A percentile compares a stretch with the other conserved stretches of the same genome.
Conservation (phyloP, 2,113 vertebrate genomes). For the Corynorhinus townsendii region DNA sequence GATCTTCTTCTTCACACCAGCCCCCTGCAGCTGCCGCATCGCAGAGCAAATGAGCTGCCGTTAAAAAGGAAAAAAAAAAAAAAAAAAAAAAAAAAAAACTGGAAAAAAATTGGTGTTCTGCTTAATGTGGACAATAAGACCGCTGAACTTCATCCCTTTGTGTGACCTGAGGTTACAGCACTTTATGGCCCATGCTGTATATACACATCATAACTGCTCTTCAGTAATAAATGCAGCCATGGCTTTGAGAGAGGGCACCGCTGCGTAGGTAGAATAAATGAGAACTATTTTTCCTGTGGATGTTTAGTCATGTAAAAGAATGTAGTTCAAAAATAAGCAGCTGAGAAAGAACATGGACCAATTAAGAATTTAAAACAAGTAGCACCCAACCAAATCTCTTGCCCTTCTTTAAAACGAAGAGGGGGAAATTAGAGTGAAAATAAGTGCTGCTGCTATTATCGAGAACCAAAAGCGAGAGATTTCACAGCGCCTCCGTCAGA, state of each 20-base stretch:
- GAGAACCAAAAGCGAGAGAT: constrained; percentile 72
- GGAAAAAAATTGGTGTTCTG: constrained; percentile 35
- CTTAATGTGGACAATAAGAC: constrained; percentile 25
- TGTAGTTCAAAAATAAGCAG: constrained; percentile 60
- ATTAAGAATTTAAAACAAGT: constrained; percentile 68
- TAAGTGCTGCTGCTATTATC: constrained; percentile 66
- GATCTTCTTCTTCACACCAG: constrained; percentile 42
- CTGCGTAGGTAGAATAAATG: constrained; percentile 32
- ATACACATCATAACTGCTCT: constrained; percentile 30
- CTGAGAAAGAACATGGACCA: constrained; percentile 64
- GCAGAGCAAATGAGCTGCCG: constrained; percentile 33
- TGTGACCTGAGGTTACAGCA: constrained; percentile 56
- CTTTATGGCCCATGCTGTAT: constrained; percentile 17
- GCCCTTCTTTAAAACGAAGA: background rate
- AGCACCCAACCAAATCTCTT: constrained; percentile 55
- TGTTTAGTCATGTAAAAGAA: constrained; percentile 69
- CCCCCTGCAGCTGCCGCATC: background rate
- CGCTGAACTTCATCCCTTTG: constrained; percentile 31
- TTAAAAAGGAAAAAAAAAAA: constrained; percentile 55
- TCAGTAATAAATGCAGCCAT: constrained; percentile 17
- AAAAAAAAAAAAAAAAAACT: constrained; percentile 39
- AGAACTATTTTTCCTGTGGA: constrained; percentile 52
- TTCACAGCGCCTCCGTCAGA: constrained; percentile 76
- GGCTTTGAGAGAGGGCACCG: background rate
- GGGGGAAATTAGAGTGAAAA: constrained; percentile 50